Conservation (phyloP, 2,888 invertebrate genomes). For the Oxystoma pomonae region DNA sequence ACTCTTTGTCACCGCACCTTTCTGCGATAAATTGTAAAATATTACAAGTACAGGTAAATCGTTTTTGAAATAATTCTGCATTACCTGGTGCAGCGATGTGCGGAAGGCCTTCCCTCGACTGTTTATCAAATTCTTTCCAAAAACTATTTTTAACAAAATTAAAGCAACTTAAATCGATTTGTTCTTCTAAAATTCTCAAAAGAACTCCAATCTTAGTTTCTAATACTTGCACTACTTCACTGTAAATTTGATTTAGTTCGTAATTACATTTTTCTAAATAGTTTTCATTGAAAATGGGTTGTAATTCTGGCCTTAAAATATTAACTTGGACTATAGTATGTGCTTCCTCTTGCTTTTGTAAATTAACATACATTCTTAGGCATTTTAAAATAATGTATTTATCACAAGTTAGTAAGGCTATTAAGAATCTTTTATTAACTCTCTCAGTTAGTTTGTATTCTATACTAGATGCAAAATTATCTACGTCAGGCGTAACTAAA, state of each 20-base stretch:
- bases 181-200: slow-evolving; percentile 33
- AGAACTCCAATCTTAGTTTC: slow-evolving; percentile 62
- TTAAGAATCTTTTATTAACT: slow-evolving; percentile 48
- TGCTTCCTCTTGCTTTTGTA: slow-evolving; percentile 65
- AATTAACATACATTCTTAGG: slow-evolving; percentile 53
- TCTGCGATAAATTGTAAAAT: slow-evolving; percentile 70
- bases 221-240: slow-evolving; percentile 66
- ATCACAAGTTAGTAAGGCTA: slow-evolving; percentile 54
- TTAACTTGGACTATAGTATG: slow-evolving; percentile 67
- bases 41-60: slow-evolving; percentile 73
- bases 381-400: slow-evolving; percentile 56
- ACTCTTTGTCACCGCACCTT: slow-evolving; percentile 57
- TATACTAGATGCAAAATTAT: slow-evolving; percentile 37
- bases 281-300: slow-evolving; percentile 68
- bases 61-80: slow-evolving; percentile 79
- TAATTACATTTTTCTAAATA: slow-evolving; percentile 52
- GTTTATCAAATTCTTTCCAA: slow-evolving; percentile 81
- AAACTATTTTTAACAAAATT: slow-evolving; percentile 81
- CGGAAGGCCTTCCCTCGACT: slow-evolving; percentile 73
- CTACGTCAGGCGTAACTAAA: slow-evolving; percentile 36
- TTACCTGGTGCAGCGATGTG: slow-evolving; percentile 91
- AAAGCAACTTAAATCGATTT: slow-evolving; percentile 55
- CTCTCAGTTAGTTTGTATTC: slow-evolving; percentile 39
- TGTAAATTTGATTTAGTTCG: slow-evolving; percentile 68
- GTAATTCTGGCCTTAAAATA: slow-evolving; percentile 64